phyloP scores from a whole-genome alignment of 2,113 vertebrate species.

The Brachypteracias leptosomus region DNA sequence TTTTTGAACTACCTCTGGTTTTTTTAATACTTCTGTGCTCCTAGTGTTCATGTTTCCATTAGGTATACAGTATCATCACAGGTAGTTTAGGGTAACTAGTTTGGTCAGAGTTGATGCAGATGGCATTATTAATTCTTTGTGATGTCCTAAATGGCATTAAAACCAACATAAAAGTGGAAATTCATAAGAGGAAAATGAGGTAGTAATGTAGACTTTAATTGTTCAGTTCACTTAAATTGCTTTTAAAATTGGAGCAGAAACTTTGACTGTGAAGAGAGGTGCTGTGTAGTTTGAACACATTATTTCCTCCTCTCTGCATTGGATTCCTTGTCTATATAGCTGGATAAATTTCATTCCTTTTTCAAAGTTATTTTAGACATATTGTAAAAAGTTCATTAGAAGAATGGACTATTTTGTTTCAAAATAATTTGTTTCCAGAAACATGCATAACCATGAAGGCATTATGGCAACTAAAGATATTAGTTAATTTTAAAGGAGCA shows the following conservation, averaged over 20 bases:
- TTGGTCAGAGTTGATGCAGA: background rate
- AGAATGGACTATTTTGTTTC: background rate
- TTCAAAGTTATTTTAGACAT: background rate
- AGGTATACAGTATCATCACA: background rate
- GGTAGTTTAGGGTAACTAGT: background rate
- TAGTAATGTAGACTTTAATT: background rate
- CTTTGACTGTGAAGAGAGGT: background rate
- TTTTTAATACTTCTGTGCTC: background rate
- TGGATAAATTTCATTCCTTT: background rate
- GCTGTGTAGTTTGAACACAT: background rate
- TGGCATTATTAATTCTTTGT: background rate
- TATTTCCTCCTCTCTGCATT: background rate
- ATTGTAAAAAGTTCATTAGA: background rate
- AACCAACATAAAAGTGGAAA: background rate
- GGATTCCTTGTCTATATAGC: background rate
- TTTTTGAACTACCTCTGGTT: background rate
- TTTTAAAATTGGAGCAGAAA: background rate
- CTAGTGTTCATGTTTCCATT: background rate
- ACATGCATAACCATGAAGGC: accelerated
- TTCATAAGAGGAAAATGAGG: background rate
- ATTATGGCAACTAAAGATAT: background rate
- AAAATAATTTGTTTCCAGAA: background rate
- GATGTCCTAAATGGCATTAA: background rate
- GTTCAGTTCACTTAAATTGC: background rate
- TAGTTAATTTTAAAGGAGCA: background rate